These are phyloP conservation scores for Pogonomyrmex barbatus DNA, from an alignment of 1,140 invertebrate genomes.

Conservation along the genomic window DNA sequence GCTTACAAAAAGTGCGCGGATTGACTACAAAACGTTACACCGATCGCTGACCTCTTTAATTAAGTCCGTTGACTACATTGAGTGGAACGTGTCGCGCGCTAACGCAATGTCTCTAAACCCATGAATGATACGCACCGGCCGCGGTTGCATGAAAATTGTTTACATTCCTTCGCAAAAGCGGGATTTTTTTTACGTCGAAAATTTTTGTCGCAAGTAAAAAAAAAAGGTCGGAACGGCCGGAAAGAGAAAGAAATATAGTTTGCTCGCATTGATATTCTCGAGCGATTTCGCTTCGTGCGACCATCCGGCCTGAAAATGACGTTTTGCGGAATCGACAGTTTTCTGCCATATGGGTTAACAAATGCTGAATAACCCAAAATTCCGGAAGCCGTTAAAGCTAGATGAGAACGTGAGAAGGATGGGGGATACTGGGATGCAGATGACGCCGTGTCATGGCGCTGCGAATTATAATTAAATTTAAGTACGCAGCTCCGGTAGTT, in stretches of 20 bases:
- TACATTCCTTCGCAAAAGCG: background rate
- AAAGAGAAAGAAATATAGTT: conserved; percentile 7
- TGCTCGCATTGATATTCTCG: conserved; percentile 31
- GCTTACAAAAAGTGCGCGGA: conserved; percentile 58
- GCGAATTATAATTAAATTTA: conserved; percentile 80
- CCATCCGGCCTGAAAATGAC: conserved; percentile 47
- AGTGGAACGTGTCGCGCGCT: background rate
- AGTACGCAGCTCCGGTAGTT: conserved; percentile 77
- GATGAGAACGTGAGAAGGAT: conserved; percentile 34
- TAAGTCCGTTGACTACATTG: conserved; percentile 33
- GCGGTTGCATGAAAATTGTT: background rate
- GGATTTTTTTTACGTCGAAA: background rate
- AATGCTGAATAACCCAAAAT: conserved; percentile 38
- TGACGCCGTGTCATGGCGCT: conserved; percentile 70
- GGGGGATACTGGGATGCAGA: conserved; percentile 66
- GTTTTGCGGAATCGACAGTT: conserved; percentile 56
- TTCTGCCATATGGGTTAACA: conserved; percentile 48
- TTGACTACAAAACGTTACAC: conserved; percentile 62
- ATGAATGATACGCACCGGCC: background rate
- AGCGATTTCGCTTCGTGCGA: conserved; percentile 16
- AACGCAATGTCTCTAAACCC: background rate
- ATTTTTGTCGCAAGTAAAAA: background rate
- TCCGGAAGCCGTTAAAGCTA: conserved; percentile 44
- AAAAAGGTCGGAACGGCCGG: background rate
- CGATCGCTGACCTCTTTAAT: conserved; percentile 56